A percentile compares a stretch with the other conserved stretches of the same genome.
phyloP scores from a whole-genome alignment of 2,113 vertebrate species.

The Osmerus mordax region DNA sequence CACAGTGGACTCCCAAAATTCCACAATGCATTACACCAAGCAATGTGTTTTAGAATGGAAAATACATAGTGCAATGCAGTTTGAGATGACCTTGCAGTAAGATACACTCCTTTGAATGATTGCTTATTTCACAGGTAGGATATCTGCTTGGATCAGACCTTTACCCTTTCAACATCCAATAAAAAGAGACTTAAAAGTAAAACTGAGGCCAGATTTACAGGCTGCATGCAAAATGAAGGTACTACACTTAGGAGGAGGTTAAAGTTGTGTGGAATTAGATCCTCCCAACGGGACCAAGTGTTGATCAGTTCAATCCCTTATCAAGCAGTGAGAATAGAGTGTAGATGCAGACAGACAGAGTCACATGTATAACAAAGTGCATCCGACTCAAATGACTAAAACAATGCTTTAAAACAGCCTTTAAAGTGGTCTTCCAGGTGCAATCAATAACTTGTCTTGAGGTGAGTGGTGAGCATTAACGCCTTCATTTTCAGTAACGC shows the following conservation, averaged over 20 bases:
- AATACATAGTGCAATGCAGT: conserved; percentile 12
- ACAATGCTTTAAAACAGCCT: conserved; percentile 23
- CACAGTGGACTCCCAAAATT: conserved; percentile 51
- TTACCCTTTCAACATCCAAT: conserved; percentile 29
- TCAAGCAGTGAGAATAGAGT: conserved; percentile 14
- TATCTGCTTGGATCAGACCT: background rate
- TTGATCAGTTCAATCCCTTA: conserved; percentile 1
- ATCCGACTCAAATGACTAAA: conserved; percentile 39
- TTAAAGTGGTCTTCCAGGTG: conserved; percentile 37
- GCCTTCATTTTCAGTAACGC: conserved; percentile 3
- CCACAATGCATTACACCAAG: background rate
- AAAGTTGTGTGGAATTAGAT: background rate
- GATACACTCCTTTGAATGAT: background rate
- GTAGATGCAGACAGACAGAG: conserved; percentile 22
- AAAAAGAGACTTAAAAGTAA: conserved; percentile 19
- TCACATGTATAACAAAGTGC: conserved; percentile 51
- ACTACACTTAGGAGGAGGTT: background rate
- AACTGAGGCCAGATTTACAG: conserved; percentile 37
- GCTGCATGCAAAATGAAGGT: conserved; percentile 29
- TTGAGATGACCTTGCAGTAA: conserved; percentile 29
- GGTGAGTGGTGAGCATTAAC: conserved; percentile 17
- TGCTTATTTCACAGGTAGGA: conserved; percentile 31
- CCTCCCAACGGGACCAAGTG: background rate
- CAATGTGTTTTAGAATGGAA: conserved; percentile 10
- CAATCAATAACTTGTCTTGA: conserved; percentile 24